A percentile compares a stretch with the other conserved stretches of the same genome.
phyloP scores from a whole-genome alignment of 1,140 invertebrate species.

The Bicyclus anynana region DNA sequence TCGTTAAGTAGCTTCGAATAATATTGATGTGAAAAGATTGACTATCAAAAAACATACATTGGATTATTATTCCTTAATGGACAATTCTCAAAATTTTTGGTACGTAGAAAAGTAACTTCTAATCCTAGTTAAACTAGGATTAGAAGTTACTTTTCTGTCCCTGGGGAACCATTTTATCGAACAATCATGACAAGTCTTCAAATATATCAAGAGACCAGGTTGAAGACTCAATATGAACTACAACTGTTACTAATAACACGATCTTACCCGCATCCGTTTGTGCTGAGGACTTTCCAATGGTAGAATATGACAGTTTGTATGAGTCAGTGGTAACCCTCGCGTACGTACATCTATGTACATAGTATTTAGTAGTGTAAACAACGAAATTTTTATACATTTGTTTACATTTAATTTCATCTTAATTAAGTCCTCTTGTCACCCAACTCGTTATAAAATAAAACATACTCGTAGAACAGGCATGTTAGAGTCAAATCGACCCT shows the following conservation, averaged over 20 bases:
- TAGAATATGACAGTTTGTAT: constrained; percentile 28
- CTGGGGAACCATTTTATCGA: constrained; percentile 33
- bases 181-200: constrained; percentile 45
- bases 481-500: too few relatives aligned
- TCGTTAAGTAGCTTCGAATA: too few relatives aligned
- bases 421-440: neutral
- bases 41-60: too few relatives aligned
- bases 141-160: neutral
- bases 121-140: neutral
- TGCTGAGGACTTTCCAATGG: constrained; percentile 47
- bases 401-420: neutral
- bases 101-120: too few relatives aligned
- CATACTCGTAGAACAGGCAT: too few relatives aligned
- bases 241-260: too few relatives aligned
- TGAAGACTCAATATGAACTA: neutral
- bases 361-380: constrained; percentile 8
- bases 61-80: too few relatives aligned
- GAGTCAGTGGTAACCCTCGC: constrained; percentile 27
- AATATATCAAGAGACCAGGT: constrained; percentile 31
- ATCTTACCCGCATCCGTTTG: constrained; percentile 62
- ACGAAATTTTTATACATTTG: neutral
- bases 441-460: too few relatives aligned
- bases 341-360: constrained; percentile 2
- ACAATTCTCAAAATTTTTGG: too few relatives aligned
- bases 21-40: too few relatives aligned